Conservation (phyloP, 2,797 vertebrate species). For the Pangasius macronema region DNA sequence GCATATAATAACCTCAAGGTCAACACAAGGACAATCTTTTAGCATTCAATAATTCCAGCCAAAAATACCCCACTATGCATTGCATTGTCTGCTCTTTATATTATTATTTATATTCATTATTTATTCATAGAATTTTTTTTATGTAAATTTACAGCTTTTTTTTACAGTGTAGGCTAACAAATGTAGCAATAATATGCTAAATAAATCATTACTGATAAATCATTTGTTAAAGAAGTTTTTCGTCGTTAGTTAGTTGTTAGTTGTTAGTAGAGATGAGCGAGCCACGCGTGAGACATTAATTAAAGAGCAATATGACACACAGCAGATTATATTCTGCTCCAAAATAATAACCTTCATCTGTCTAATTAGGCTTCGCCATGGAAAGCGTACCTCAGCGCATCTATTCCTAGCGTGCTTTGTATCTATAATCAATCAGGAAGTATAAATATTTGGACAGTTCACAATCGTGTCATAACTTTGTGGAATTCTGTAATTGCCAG, state of each 20-base stretch:
- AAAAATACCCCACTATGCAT: not conserved
- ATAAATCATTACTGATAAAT: not conserved
- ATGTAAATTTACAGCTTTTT: not conserved
- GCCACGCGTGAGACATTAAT: not conserved
- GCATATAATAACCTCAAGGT: not conserved
- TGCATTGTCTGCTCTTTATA: not conserved
- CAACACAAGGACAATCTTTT: not conserved
- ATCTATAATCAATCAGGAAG: slow-evolving; percentile 19
- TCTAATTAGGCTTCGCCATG: slow-evolving; percentile 17
- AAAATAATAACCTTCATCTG: not conserved
- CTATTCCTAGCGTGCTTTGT: not conserved
- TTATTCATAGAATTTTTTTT: too few species aligned
- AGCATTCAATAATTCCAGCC: not conserved
- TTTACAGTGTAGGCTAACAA: not conserved
- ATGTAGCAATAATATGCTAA: not conserved
- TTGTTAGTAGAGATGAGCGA: not conserved
- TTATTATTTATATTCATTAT: too few species aligned
- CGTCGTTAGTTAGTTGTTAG: not conserved
- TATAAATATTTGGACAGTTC: slow-evolving; percentile 46
- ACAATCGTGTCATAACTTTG: slow-evolving; percentile 14
- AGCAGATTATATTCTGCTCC: not conserved
- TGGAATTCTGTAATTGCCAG: slow-evolving; percentile 18
- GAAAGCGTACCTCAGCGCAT: not conserved
- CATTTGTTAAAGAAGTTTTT: not conserved
- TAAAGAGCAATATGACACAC: not conserved